Base-by-base conservation (phyloP, 2,797 vertebrate genomes). In the Microctenopoma stevenorrisi region DNA sequence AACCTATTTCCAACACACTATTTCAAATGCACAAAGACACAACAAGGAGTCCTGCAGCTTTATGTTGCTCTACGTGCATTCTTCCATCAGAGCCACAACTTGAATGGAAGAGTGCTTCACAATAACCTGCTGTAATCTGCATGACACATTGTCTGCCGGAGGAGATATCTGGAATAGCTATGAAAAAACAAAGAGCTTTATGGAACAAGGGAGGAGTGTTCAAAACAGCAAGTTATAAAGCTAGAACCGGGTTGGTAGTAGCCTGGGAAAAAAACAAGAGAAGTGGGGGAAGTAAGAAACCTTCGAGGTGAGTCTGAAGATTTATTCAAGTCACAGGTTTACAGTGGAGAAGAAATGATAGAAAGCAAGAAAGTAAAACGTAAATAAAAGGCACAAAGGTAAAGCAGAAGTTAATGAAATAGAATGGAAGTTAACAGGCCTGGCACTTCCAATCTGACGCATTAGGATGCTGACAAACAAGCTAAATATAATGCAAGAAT, bases 401-500 rank as follows among this genome's bases (percentile, higher is more conserved):
- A 52, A 37, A 50, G 37, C 16, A 64, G 62, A 49, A 58, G 54
- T 69, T 62, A 73, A 86, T 86, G 10, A 67, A 74, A 77, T 10
- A 54, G 30, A 68, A 74, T 37, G 56, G 47, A 75, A 70, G 5
- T 63, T 40, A 79, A 63, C 61, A 74, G 50, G 68, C 30, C 59
- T 22, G 65, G 78, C 52, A 55, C 59, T 43, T 76, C 48, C 70
- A 54, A 46, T 72, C 64, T 52, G 67, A 84, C 61, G 68, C 62
- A 72, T 85, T 73, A 71, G 74, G 71, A 82, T 78, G 81, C 81
- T 77, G 83, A 81, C 76, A 83, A 88, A 86, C 87, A 89, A 81
- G 76, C 57, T 72, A 47, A 59, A 62, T 78, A 82, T 86, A 84
- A 85, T 66, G 64, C 60, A 35, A 33, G 64, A 68, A 90, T 89